Evolutionary conservation across 2,888 invertebrate species (phyloP).

Genomic region (Peribatodes rhomboidaria): DNA sequence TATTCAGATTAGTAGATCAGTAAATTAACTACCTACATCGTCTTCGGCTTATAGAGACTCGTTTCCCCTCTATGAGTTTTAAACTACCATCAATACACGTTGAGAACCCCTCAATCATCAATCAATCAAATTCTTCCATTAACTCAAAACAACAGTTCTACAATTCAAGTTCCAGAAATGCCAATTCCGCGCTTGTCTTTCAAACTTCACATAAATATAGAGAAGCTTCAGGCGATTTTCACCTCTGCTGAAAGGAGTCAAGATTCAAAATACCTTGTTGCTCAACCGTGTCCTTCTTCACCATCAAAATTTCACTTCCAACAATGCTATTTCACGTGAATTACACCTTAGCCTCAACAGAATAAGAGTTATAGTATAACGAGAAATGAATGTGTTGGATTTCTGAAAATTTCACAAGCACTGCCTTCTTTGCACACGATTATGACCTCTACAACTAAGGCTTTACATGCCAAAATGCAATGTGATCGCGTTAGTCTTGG

Average conservation of each 20-base stretch:
- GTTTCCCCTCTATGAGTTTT: not conserved
- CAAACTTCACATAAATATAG: constrained; percentile 19
- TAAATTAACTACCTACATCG: too few relatives aligned
- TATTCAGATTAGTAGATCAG: too few relatives aligned
- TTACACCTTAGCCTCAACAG: not conserved
- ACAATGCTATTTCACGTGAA: not conserved
- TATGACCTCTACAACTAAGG: not conserved
- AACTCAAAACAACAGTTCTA: constrained; percentile 19
- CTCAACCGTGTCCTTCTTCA: not conserved
- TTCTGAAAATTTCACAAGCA: constrained; percentile 1
- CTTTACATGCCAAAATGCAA: constrained; percentile 8
- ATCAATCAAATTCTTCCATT: constrained; percentile 29
- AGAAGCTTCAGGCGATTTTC: constrained; percentile 9
- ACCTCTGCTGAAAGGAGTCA: constrained; percentile 11
- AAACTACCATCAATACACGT: constrained; percentile 13
- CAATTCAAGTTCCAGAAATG: constrained; percentile 23
- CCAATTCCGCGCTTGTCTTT: constrained; percentile 24
- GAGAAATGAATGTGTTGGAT: not conserved
- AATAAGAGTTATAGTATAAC: not conserved
- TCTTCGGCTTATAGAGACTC: not conserved
- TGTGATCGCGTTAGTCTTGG: constrained; percentile 18
- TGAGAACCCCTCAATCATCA: constrained; percentile 13
- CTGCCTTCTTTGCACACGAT: not conserved
- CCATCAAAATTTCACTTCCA: constrained; percentile 13
- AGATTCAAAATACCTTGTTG: constrained; percentile 6